Evolutionary conservation across 1,140 invertebrate species (phyloP), one percentile per base, ranked within the genome.

Genomic region (Brachionus plicatilis): DNA sequence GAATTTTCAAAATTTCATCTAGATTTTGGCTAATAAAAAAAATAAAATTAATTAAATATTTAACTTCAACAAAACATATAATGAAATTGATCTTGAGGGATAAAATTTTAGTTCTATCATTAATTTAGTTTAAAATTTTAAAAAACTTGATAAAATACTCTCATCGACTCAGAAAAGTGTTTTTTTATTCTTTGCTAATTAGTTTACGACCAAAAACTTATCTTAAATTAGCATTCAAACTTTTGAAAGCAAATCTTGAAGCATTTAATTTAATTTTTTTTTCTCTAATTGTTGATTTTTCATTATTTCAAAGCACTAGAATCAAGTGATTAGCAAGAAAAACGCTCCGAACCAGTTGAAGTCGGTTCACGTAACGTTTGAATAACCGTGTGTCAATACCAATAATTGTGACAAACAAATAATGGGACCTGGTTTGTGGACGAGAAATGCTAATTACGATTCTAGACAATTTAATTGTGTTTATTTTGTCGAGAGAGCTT

Each of bases 271-370:
- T 41, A 43, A 41, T 41, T 72, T 72, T 72, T n/a, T 37, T 72
- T n/a, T n/a, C n/a, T 45, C 37, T 72, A 60, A 72, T 41, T 72
- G 68, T 72, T 72, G 68, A 72, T 41, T 41, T 72, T 72, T 72
- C 37, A 43, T 72, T 72, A 72, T 72, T 72, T 72, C 68, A 72
- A 72, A 72, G 41, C 68, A 72, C 68, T 72, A 43, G 37, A 43
- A 41, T 72, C 68, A 72, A 72, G 68, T 72, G 33, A 43, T 72
- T 72, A 43, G 17, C 33, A 41, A 72, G 29, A 41, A 41, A 27
- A 72, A 72, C 11, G 41, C 53, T 60, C 2, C 53, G 20, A 60
- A 60, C n/a, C 8, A 60, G 53, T 17, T 20, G 8, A 20, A 27
- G 20, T 3, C n/a, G 17, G 1, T 41, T 72, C 33, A 72, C 68